Conservation (phyloP, 2,113 vertebrate species). For the Copsychus sechellarum region DNA sequence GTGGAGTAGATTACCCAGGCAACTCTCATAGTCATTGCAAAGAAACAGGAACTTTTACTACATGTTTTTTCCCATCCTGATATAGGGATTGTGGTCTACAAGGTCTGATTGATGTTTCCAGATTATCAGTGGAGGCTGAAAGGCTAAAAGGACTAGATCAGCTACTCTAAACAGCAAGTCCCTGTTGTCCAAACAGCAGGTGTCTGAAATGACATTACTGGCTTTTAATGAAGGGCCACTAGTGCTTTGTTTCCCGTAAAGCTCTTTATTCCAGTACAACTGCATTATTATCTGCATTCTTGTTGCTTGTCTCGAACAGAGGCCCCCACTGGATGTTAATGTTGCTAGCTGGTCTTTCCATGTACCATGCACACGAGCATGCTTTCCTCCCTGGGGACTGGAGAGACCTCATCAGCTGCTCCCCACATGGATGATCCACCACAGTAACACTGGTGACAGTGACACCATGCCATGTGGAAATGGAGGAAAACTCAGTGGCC, state of each 20-base stretch:
- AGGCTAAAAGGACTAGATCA: background rate
- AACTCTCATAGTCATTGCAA: background rate
- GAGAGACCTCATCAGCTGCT: background rate
- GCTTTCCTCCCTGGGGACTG: background rate
- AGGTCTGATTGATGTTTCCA: background rate
- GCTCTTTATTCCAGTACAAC: background rate
- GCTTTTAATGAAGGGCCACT: background rate
- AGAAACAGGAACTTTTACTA: background rate
- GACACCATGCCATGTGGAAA: background rate
- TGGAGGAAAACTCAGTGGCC: background rate
- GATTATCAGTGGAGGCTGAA: background rate
- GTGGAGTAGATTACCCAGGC: background rate
- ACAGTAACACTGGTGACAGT: background rate
- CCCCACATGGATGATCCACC: background rate
- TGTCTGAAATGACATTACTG: background rate
- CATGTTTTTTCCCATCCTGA: background rate
- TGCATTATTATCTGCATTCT: background rate
- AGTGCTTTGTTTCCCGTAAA: background rate
- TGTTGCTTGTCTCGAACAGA: background rate
- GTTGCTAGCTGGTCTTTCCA: background rate
- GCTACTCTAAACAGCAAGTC: background rate
- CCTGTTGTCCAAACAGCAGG: background rate
- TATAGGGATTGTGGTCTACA: background rate
- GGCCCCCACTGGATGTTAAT: rapidly evolving
- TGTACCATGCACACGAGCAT: background rate